Evolutionary conservation across 2,797 vertebrate species (phyloP).

Genomic region (Semaprochilodus insignis): DNA sequence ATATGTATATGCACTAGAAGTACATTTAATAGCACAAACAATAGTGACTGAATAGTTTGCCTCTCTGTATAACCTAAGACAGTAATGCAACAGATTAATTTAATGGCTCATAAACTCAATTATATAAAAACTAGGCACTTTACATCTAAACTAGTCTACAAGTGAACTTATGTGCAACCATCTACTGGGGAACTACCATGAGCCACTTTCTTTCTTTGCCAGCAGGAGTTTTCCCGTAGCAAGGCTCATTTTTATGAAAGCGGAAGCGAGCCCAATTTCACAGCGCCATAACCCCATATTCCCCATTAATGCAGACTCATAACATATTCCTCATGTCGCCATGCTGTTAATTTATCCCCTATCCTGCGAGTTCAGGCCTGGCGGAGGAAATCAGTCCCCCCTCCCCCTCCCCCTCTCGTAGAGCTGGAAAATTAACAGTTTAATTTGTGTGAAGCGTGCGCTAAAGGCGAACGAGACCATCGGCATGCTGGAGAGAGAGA

Average conservation of each 20-base stretch:
- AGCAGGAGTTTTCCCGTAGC: conserved; percentile 27
- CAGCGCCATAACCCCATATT: conserved; percentile 55
- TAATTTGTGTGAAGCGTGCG: conserved; percentile 50
- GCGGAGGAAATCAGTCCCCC: conserved; percentile 42
- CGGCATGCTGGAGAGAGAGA: conserved; percentile 22
- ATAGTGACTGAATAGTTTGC: no score
- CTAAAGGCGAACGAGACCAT: conserved; percentile 36
- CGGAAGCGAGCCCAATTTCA: conserved; percentile 54
- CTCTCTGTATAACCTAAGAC: no score
- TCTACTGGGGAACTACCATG: background rate
- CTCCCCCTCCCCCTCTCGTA: background rate
- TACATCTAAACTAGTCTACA: no score
- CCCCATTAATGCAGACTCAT: conserved; percentile 53
- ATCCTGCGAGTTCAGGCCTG: conserved; percentile 50
- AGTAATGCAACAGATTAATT: no score
- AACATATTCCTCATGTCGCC: conserved; percentile 54
- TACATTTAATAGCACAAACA: no score
- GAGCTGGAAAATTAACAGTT: conserved; percentile 58
- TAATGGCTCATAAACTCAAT: no score
- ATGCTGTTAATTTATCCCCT: conserved; percentile 50
- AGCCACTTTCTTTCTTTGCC: conserved; percentile 25
- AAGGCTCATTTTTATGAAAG: conserved; percentile 50
- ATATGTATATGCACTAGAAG: no score
- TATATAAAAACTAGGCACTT: no score
- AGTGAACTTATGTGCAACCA: no score